Evolutionary conservation across 2,113 vertebrate species (phyloP).

Genomic region (Lates calcarifer): DNA sequence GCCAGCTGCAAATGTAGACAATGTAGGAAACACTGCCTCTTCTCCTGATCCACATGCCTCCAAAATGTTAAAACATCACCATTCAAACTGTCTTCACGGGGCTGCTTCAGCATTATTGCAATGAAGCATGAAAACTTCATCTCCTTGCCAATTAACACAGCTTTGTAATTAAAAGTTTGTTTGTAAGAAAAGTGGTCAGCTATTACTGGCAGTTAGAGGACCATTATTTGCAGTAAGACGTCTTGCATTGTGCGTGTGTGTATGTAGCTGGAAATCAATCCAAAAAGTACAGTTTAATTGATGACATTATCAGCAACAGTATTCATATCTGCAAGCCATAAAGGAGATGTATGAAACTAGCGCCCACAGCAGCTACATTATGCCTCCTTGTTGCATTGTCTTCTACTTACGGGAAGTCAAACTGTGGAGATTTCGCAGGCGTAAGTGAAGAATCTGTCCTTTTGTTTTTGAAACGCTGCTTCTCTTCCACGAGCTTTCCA

Average conservation of each 20-base stretch:
- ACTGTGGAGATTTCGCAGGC: background rate
- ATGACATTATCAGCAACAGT: background rate
- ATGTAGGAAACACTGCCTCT: background rate
- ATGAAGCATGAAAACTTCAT: slow-evolving; percentile 1
- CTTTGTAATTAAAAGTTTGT: background rate
- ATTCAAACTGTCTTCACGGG: background rate
- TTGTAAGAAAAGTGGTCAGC: background rate
- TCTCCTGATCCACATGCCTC: background rate
- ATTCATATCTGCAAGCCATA: background rate
- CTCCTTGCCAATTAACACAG: background rate
- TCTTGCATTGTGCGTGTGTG: background rate
- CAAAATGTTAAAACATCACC: background rate
- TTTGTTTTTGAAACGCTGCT: slow-evolving; percentile 8
- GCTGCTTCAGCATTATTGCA: background rate
- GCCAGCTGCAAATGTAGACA: background rate
- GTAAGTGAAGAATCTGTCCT: slow-evolving; percentile 15
- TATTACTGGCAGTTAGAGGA: background rate
- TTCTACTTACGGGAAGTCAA: slow-evolving; percentile 58
- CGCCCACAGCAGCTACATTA: background rate
- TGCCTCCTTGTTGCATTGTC: background rate
- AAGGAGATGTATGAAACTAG: background rate
- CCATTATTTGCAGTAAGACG: background rate
- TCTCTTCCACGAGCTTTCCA: slow-evolving; percentile 23
- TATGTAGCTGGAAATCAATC: background rate
- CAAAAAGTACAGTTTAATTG: background rate